A percentile compares a stretch with the other conserved stretches of the same genome.
Evolutionary conservation across 2,113 vertebrate genomes (phyloP).

Genomic region (Enhydra lutris): DNA sequence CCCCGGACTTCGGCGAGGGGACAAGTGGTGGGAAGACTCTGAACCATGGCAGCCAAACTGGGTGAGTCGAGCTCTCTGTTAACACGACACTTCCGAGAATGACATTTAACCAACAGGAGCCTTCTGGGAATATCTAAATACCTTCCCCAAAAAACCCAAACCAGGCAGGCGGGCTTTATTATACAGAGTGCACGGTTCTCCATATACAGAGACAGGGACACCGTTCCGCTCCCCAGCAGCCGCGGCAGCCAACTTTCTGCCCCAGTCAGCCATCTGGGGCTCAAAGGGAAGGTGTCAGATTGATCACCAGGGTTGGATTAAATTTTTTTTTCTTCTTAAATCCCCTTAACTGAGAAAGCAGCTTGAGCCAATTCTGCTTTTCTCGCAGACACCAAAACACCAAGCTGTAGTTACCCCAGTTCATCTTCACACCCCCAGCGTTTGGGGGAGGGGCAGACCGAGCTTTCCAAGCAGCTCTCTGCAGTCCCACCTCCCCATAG

Average conservation of each 20-base stretch:
- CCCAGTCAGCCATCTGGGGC: slow-evolving; percentile 78
- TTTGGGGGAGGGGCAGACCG: neutral
- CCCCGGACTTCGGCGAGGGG: neutral
- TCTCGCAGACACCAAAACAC: slow-evolving; percentile 74
- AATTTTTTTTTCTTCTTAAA: slow-evolving; percentile 72
- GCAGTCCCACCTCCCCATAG: slow-evolving; percentile 30
- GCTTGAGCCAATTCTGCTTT: slow-evolving; percentile 75
- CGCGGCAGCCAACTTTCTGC: slow-evolving; percentile 71
- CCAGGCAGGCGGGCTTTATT: slow-evolving; percentile 23
- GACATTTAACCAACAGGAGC: slow-evolving; percentile 57
- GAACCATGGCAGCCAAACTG: neutral
- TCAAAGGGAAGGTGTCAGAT: slow-evolving; percentile 78
- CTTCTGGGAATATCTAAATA: slow-evolving; percentile 48
- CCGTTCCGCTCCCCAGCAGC: slow-evolving; percentile 51
- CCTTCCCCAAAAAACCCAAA: neutral
- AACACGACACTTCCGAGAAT: neutral
- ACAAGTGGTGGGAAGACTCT: neutral
- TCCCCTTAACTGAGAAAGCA: slow-evolving; percentile 77
- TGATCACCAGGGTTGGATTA: slow-evolving; percentile 76
- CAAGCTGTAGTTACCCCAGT: slow-evolving; percentile 72
- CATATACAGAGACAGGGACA: neutral
- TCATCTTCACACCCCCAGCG: slow-evolving; percentile 68
- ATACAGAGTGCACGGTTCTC: neutral
- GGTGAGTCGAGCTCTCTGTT: neutral
- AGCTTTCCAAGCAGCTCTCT: slow-evolving; percentile 60